phyloP scores from a whole-genome alignment of 2,113 vertebrate species.

The Corythornis madagascariensis region DNA sequence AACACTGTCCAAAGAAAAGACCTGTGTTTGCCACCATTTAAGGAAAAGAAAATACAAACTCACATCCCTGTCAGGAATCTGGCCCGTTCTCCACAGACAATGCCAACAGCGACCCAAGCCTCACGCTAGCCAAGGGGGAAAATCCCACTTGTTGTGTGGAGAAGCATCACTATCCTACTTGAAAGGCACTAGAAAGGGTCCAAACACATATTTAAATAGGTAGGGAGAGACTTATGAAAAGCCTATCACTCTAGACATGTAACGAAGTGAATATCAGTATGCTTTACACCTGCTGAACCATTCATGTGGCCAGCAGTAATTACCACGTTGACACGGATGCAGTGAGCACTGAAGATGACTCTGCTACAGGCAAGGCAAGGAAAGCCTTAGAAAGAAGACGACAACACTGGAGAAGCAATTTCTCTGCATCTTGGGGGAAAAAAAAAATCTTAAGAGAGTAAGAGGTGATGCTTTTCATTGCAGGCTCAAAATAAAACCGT shows the following conservation, averaged over 20 bases:
- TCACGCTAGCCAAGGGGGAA: background rate
- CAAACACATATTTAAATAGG: background rate
- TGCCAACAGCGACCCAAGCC: background rate
- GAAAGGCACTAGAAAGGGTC: background rate
- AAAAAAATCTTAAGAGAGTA: conserved; percentile 16
- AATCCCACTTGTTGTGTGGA: background rate
- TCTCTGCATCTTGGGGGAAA: conserved; percentile 26
- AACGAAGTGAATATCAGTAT: conserved; percentile 25
- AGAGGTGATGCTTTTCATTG: background rate
- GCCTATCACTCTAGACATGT: background rate
- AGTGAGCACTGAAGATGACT: conserved; percentile 16
- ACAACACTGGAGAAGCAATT: background rate
- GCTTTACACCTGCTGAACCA: background rate
- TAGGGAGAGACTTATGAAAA: background rate
- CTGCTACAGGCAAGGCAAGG: background rate
- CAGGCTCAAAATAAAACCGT: background rate
- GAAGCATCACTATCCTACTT: background rate
- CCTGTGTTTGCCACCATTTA: background rate
- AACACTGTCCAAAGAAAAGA: background rate
- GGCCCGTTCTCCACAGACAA: background rate
- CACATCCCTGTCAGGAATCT: background rate
- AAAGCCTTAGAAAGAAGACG: background rate
- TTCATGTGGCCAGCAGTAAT: background rate
- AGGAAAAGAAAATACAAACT: background rate
- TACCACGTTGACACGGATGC: background rate